Base-by-base conservation (phyloP, 2,797 vertebrate genomes). In the Poliocrania exsul region DNA sequence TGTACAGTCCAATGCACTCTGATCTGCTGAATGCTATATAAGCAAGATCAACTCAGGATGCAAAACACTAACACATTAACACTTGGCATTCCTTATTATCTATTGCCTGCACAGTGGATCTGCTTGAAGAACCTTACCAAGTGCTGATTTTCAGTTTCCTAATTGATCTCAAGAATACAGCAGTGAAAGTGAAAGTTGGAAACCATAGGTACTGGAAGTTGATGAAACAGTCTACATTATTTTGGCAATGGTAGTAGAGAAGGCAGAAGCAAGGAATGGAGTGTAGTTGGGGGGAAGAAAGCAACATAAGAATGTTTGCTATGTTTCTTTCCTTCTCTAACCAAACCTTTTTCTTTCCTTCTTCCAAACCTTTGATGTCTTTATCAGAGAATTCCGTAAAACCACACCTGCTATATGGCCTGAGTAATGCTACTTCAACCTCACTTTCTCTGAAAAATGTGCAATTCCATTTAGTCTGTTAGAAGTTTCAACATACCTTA, bases 301-400 rank as follows among this genome's bases (percentile, higher is more conserved):
- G 7, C 18, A 72, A 31, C 2, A 3, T 31, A 64, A 65, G 49
- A 51, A 17, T 17, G 3, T 65, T 66, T 65, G 6, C 16, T 81
- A 1, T 65, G 7, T 50, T 72, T 79, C 8, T 77, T 20, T 74
- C 9, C 29, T 54, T 56, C 33, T 31, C n/a, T 84, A 8, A n/a
- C n/a, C n/a, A n/a, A n/a, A n/a, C n/a, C n/a, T n/a, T n/a, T n/a
- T n/a, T n/a, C n/a, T n/a, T n/a, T n/a, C n/a, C n/a, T n/a, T 9
- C 6, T 9, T 51, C 25, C 1, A 2, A 49, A 70, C 11, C 21
- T 62, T 15, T 1, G 1, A 13, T 2, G 1, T 37, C 14, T 60
- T 47, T 62, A 4, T 57, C n/a, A 62, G 50, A 75, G 31, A 65
- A 54, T 73, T n/a, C 35, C 28, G 16, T 54, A 81, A 90, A 91